Evolutionary conservation across 2,797 vertebrate species (phyloP), one percentile per base, ranked within the genome.

Genomic region (Xenopus petersii): DNA sequence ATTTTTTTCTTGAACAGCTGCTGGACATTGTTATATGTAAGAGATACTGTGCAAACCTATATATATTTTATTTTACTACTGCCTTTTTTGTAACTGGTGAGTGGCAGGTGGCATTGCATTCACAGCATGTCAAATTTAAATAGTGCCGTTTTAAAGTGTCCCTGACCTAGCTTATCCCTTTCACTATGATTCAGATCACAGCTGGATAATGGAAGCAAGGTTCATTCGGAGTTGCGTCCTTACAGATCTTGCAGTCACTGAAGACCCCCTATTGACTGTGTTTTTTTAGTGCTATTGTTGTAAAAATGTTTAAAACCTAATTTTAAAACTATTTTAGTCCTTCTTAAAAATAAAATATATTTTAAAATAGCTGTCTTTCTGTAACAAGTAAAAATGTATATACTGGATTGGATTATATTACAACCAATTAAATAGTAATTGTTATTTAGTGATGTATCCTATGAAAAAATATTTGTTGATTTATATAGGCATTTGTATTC

Each of bases 181-280:
- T 81, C 66, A 70, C 0, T 74, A 55, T 77, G 64, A 59, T 66
- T 69, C 73, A 64, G 79, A 81, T 66, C 48, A 48, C 72, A 80
- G 9, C 47, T 75, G 26, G 70, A n/a, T 82, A 75, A 62, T 76
- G 58, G 75, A 79, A 6, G 24, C 64, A 75, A 67, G 6, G 65
- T 62, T 64, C 67, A 73, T 75, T 73, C 51, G 54, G 68, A 79
- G 79, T 83, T 64, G 49, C 46, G 30, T 77, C 67, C 64, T 79
- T 72, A 66, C 66, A 17, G 75, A 81, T 74, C 15, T 2, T 80
- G 74, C 5, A 30, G 64, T 82, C 79, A 77, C 1, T 0, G 10
- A 59, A 78, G 16, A 3, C n/a, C 66, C 77, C 61, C 62, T 55
- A n/a, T 55, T 55, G 2, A 13, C 13, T 7, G 13, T 13, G 12